phyloP scores from a whole-genome alignment of 2,888 invertebrate species.

The Thyatira batis region DNA sequence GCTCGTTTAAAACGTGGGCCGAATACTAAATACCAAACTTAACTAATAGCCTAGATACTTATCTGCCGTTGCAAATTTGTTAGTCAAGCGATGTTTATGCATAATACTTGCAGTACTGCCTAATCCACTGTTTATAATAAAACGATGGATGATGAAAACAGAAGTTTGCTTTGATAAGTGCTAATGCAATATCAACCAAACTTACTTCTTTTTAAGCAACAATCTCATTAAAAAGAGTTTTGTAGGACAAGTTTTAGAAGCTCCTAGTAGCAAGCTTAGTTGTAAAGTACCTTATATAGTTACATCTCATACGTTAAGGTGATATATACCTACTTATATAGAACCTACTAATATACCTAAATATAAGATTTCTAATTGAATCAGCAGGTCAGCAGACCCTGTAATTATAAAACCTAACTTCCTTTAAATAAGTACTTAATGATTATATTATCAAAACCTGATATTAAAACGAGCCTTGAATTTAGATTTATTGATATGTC shows the following conservation, averaged over 20 bases:
- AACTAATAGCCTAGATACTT: constrained; percentile 25
- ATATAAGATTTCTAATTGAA: not conserved
- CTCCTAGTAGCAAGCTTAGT: not conserved
- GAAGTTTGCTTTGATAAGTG: constrained; percentile 31
- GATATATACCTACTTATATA: too few species aligned
- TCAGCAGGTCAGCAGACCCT: not conserved
- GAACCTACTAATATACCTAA: too few species aligned
- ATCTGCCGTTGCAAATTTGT: constrained; percentile 23
- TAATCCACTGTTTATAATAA: constrained; percentile 40
- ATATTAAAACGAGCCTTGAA: constrained; percentile 28
- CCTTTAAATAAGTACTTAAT: constrained; percentile 8
- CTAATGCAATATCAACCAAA: constrained; percentile 29
- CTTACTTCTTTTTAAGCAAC: constrained; percentile 22
- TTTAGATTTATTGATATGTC: not conserved
- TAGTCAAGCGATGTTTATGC: constrained; percentile 24
- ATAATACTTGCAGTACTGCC: constrained; percentile 35
- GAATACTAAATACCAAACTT: constrained; percentile 37
- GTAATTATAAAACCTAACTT: not conserved
- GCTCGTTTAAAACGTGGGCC: constrained; percentile 41
- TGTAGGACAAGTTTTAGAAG: not conserved
- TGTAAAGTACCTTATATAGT: not conserved
- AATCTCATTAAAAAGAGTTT: not conserved
- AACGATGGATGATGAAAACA: constrained; percentile 36
- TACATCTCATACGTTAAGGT: not conserved
- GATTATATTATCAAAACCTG: constrained; percentile 30